Conservation (phyloP, 2,113 vertebrate genomes). For the Neotragus pygmaeus region DNA sequence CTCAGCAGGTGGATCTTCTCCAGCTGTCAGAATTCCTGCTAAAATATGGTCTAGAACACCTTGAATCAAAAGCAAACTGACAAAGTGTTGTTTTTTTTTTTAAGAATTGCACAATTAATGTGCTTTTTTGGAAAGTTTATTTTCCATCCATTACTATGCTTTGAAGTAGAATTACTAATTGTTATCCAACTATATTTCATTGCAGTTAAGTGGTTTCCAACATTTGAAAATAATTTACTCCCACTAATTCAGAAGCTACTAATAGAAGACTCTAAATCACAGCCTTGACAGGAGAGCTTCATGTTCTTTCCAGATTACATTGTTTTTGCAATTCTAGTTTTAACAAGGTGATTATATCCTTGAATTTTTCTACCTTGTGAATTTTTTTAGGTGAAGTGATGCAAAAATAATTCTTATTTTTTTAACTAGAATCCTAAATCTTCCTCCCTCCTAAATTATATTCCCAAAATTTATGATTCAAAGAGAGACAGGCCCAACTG, state of each 20-base stretch:
- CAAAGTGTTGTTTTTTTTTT: background rate
- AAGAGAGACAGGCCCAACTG: background rate
- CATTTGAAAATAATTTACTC: constrained; percentile 62
- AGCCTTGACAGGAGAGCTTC: constrained; percentile 49
- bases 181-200: constrained; percentile 71
- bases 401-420: constrained; percentile 1
- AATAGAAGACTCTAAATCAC: constrained; percentile 46
- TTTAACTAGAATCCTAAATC: constrained; percentile 5
- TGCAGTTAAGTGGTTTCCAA: constrained; percentile 70
- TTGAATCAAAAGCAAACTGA: constrained; percentile 14
- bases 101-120: constrained; percentile 46
- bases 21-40: constrained; percentile 59
- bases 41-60: constrained; percentile 56
- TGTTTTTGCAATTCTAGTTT: constrained; percentile 44
- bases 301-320: constrained; percentile 43
- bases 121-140: constrained; percentile 60
- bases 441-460: background rate
- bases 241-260: constrained; percentile 39
- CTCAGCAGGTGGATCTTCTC: constrained; percentile 56
- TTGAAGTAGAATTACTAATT: constrained; percentile 64
- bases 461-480: background rate
- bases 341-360: constrained; percentile 47
- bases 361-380: background rate
- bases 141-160: constrained; percentile 48
- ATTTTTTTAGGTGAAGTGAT: background rate